Evolutionary conservation across 1,140 invertebrate genomes (phyloP), one percentile per base, ranked within the genome.

Genomic region (Elysia chlorotica): DNA sequence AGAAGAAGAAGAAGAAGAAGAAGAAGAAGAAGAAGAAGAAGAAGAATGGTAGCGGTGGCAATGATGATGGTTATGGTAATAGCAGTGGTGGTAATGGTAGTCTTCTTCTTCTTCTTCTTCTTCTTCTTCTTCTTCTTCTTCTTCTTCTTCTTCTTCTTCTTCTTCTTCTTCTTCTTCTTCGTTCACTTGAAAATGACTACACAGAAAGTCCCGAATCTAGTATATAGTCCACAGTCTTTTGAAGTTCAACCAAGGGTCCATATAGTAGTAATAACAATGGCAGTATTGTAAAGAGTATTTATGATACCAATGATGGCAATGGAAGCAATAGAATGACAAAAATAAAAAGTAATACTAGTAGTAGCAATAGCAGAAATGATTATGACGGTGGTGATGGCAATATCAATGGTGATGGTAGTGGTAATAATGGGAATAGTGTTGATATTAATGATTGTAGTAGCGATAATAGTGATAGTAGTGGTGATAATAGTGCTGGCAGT

Each of bases 111-210:
- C 61, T 63, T 63, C 61, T 63, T 63, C 61, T 63, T 63, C 61
- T 63, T 63, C 61, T 30, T 63, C 61, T 63, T 63, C 61, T 30
- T 63, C 61, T 63, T 63, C 61, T 63, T 30, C 28, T 63, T 63
- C 61, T 30, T 63, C 61, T 14, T 63, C 28, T 63, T 63, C 61
- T 30, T 63, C 61, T 63, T 63, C 61, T 63, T 63, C 28, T 63
- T 63, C 61, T 30, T 63, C 28, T 63, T 63, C 61, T 30, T 5
- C 61, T 63, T 63, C 61, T 63, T 33, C 61, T 63, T n/a, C 61
- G 6, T 33, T 31, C 30, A 14, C 28, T 63, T 33, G 6, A 10
- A n/a, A 28, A 10, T 31, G 21, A 10, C 61, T 5, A 31, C 61
- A 28, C 6, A 28, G 17, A 28, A 31, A 21, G 19, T 62, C 17